Percentiles rank a stretch among this genome's conserved stretches.
Conservation (phyloP, 2,888 invertebrate species). For the Eupelmus urozonus region DNA sequence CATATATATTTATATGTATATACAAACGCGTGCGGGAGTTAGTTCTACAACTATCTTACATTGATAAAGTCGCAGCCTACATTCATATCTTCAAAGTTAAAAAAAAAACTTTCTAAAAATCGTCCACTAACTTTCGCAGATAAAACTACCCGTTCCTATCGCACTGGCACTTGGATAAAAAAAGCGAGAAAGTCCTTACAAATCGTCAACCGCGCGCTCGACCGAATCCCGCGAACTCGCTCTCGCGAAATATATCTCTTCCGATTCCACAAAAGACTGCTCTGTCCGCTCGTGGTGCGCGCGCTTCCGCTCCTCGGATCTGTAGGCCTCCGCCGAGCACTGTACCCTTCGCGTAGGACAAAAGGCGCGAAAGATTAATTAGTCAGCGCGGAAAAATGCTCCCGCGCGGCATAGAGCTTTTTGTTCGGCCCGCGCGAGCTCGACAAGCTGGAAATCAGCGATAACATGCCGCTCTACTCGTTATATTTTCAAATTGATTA, state of each 20-base stretch:
- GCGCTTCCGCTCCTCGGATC: no score
- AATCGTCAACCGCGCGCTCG: neutral
- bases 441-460: constrained; percentile 55
- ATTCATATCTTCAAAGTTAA: no score
- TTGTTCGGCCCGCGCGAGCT: neutral
- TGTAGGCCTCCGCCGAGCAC: neutral
- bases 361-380: constrained; percentile 54
- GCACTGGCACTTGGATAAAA: no score
- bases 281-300: neutral
- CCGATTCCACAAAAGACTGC: neutral
- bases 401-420: neutral
- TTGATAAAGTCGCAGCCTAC: no score
- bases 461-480: constrained; percentile 31
- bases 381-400: constrained; percentile 22
- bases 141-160: no score
- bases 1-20: no score
- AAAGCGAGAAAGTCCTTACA: neutral
- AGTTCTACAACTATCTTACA: no score
- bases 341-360: neutral
- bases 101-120: no score
- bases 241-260: neutral
- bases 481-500: constrained; percentile 29
- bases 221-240: neutral
- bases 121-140: no score
- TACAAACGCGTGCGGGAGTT: no score